Evolutionary conservation across 2,888 invertebrate genomes (phyloP), one percentile per base, ranked within the genome.

Genomic region (Autographa pulchrina): DNA sequence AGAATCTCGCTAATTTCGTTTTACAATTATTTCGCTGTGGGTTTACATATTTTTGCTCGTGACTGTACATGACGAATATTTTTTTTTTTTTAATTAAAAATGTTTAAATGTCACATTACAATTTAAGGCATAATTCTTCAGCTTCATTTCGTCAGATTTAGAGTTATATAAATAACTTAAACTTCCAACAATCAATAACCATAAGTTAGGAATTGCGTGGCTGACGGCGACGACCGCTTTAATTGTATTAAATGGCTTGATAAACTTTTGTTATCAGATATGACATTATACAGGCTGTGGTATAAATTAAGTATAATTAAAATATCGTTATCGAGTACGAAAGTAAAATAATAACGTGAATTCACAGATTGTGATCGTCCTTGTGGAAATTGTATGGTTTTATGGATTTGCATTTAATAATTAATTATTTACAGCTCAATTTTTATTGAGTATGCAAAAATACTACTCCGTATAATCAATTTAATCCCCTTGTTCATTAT

Each of bases 171-270:
- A n/a, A n/a, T 16, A 25, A 54, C 13, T 13, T 13, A 13, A 56
- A 56, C 54, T 56, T 56, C 18, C 3, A 56, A 13, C 54, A 56
- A 56, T 56, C 25, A 25, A 56, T 56, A 56, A 25, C 54, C 11
- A 13, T 25, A 56, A 56, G 54, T 56, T 25, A 25, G 25, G 54
- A 56, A 56, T 54, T 25, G 54, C 54, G 54, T 56, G 20, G 25
- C 18, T 52, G 52, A n/a, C 56, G n/a, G 9, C 20, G 20, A 48
- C 61, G 13, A 56, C 25, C 25, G 11, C 65, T 81, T 77, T 61
- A 77, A 77, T 78, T 62, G 35, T 32, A 62, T 66, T 61, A 68
- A 76, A 77, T 61, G 52, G 65, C 31, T 59, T 65, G 13, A 32
- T 58, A 66, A 18, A 52, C 62, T 11, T 62, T 62, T 32, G 54